Conservation (phyloP, 2,888 invertebrate genomes). For the Gastracanthus pulcherrimus region DNA sequence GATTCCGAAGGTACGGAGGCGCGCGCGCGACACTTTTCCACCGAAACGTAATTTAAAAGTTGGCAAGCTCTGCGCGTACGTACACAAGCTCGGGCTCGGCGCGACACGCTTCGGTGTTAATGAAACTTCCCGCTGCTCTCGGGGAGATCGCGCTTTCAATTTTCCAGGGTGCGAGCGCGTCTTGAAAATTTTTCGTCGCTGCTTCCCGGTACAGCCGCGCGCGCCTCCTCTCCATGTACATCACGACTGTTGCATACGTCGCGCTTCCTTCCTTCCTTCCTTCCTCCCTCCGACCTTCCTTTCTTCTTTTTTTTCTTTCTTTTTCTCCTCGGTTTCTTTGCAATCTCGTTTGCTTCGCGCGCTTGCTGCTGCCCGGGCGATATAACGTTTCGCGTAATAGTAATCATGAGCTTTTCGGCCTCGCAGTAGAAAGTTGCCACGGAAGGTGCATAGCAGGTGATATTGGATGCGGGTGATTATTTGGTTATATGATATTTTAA, state of each 20-base stretch:
- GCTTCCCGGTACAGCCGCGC: not conserved
- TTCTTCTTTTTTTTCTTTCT: not conserved
- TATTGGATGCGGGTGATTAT: no score
- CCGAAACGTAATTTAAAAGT: conserved; percentile 76
- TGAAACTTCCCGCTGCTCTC: conserved; percentile 73
- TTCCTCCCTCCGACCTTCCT: not conserved
- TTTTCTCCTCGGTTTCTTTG: not conserved
- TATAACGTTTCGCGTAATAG: not conserved
- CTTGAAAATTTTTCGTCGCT: conserved; percentile 26
- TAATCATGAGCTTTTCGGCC: conserved; percentile 1
- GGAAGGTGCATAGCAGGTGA: not conserved
- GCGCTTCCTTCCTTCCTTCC: not conserved
- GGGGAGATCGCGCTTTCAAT: conserved; percentile 75
- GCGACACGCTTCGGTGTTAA: conserved; percentile 70
- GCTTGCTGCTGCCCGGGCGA: not conserved
- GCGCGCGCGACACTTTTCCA: conserved; percentile 60
- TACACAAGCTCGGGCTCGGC: conserved; percentile 25
- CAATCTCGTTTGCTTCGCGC: conserved; percentile 21
- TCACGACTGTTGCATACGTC: not conserved
- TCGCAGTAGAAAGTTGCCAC: not conserved
- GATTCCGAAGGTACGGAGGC: not conserved
- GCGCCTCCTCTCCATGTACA: no score
- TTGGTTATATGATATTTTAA: no score
- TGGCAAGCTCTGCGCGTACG: conserved; percentile 63
- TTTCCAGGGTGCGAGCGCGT: conserved; percentile 62